Percentiles rank a stretch among this genome's conserved stretches.
phyloP scores from a whole-genome alignment of 1,140 invertebrate genomes.

The Geopemphigus sp. region DNA sequence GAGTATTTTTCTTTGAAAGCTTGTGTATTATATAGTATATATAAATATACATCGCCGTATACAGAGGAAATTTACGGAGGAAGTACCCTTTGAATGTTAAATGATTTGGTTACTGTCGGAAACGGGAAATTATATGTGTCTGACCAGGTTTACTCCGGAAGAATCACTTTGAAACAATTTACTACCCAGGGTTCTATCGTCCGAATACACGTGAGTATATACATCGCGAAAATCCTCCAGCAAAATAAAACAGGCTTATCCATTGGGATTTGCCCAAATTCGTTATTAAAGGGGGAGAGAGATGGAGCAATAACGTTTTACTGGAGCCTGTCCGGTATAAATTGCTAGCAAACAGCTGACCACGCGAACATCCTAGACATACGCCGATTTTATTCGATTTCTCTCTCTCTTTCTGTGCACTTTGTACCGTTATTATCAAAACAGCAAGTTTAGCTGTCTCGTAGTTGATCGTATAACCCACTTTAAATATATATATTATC shows the following conservation, averaged over 20 bases:
- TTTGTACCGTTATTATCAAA: too few relatives aligned
- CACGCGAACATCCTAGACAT: background rate
- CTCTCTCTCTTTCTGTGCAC: background rate
- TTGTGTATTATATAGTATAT: too few relatives aligned
- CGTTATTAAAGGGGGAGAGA: slow-evolving; percentile 31
- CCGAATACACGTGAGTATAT: background rate
- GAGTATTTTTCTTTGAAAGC: too few relatives aligned
- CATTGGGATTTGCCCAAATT: slow-evolving; percentile 43
- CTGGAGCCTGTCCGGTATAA: slow-evolving; percentile 5
- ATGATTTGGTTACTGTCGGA: background rate
- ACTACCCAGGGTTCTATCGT: background rate
- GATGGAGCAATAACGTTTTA: slow-evolving; percentile 32
- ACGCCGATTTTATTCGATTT: slow-evolving; percentile 16
- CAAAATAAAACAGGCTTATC: slow-evolving; percentile 17
- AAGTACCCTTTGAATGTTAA: background rate
- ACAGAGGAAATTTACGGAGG: background rate
- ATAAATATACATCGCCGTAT: background rate
- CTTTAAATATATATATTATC: too few relatives aligned
- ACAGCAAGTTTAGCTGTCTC: too few relatives aligned
- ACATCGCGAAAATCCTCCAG: slow-evolving; percentile 12
- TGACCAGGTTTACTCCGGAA: background rate
- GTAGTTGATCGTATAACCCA: too few relatives aligned
- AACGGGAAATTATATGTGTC: background rate
- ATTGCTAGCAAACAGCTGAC: slow-evolving; percentile 40
- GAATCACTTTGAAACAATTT: slow-evolving; percentile 45